These are phyloP conservation scores for Centroberyx gerrardi DNA, from an alignment of 2,797 vertebrate genomes.

Conservation along the genomic window DNA sequence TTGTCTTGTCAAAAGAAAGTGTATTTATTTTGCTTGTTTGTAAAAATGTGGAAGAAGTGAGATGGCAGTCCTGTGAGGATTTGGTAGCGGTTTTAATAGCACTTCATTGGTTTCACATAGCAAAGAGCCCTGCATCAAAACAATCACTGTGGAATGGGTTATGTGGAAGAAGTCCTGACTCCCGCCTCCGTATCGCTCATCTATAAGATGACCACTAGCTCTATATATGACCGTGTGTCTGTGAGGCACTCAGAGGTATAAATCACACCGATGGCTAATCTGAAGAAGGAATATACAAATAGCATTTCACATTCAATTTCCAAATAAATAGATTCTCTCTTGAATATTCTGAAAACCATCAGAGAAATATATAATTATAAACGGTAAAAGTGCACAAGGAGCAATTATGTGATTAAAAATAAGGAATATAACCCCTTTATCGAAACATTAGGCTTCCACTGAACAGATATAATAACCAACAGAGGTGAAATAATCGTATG, in stretches of 20 bases:
- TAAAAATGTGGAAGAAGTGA: background rate
- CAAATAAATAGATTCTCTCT: constrained; percentile 15
- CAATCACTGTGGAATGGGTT: background rate
- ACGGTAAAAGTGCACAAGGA: background rate
- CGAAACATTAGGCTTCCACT: background rate
- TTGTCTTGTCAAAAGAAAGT: constrained; percentile 27
- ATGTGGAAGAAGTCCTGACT: background rate
- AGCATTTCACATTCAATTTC: constrained; percentile 29
- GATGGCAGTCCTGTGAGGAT: background rate
- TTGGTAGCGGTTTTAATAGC: constrained; percentile 37
- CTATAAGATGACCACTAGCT: constrained; percentile 1
- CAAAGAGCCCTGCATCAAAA: background rate
- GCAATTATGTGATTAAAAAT: background rate
- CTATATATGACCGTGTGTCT: background rate
- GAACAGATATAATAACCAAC: no score
- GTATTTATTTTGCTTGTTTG: background rate
- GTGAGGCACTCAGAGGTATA: background rate
- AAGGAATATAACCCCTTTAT: background rate
- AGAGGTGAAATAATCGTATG: no score
- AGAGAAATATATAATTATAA: background rate
- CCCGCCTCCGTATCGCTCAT: background rate
- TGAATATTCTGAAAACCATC: background rate
- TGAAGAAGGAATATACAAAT: constrained; percentile 3
- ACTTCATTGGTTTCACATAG: constrained; percentile 19
- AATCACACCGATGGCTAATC: background rate